Base-by-base conservation (phyloP, 2,797 vertebrate genomes). In the Chelmon rostratus region DNA sequence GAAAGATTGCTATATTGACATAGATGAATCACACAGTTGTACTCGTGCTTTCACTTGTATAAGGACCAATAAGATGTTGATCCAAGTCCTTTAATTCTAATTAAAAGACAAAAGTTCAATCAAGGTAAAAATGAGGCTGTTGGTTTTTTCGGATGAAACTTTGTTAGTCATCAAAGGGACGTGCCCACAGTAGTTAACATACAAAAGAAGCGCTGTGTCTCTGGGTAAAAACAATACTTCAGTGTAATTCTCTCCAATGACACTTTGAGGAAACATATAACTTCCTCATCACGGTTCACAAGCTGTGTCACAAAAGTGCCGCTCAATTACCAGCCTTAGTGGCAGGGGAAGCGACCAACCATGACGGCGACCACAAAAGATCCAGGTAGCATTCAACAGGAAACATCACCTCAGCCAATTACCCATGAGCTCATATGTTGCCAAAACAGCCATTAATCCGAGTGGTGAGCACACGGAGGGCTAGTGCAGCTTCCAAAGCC, bases 361-460 rank as follows among this genome's bases (percentile, higher is more conserved):
- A 40, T 62, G 80, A 81, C 84, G 73, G 68, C 21, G 40, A 79
- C 78, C 89, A 93, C 93, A 93, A 93, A 92, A 68, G 91, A 93
- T 93, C 86, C 90, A 93, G 81, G 88, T 91, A 91, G 86, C 90
- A 88, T 94, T 90, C 86, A 90, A 81, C 88, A 92, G 88, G 92
- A 96, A 95, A 93, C 84, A 85, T 92, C 91, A 89, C 86, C 88
- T 87, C 81, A 53, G 87, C 93, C 94, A 92, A 88, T 94, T 93
- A 93, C 89, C 91, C 92, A 83, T 93, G 89, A 93, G 90, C 90
- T 94, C 90, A 92, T 88, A 64, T 95, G 94, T 96, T 95, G 93
- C 93, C 94, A 94, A 90, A 96, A 96, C 91, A 96, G 85, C 88
- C 90, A 89, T 92, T 95, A 95, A 95, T 95, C 93, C 87, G 76